A percentile compares a stretch with the other conserved stretches of the same genome.
Evolutionary conservation across 1,140 invertebrate genomes (phyloP).

Genomic region (Drosophila lowei): DNA sequence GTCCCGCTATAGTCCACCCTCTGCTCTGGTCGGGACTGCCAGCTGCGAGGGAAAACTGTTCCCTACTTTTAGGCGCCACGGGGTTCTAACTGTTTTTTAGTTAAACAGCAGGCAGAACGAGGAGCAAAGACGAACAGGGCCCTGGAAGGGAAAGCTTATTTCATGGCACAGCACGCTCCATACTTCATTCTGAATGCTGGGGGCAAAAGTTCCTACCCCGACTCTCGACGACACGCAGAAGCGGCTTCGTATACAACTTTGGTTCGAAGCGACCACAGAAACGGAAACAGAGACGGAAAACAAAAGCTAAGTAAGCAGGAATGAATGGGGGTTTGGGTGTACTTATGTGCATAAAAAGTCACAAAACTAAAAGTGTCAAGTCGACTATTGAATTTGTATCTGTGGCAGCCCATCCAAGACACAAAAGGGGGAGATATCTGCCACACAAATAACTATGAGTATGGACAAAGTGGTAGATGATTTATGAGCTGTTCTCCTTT

Average conservation of each 20-base stretch:
- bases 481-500: constrained; percentile 62
- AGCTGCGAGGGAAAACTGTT: constrained; percentile 50
- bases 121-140: neutral
- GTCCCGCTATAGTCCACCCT: too few species aligned
- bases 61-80: constrained; percentile 51
- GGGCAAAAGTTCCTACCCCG: too few species aligned
- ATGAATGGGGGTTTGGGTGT: constrained; percentile 5
- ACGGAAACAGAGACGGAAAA: constrained; percentile 18
- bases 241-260: constrained; percentile 62
- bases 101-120: constrained; percentile 13
- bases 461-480: constrained; percentile 37
- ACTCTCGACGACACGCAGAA: constrained; percentile 26
- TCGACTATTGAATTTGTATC: constrained; percentile 82
- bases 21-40: constrained; percentile 11
- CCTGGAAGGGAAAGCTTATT: constrained; percentile 58
- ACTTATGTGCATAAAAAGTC: constrained; percentile 61
- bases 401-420: constrained; percentile 35
- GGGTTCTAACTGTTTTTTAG: constrained; percentile 27
- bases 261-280: constrained; percentile 40
- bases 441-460: neutral
- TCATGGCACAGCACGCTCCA: constrained; percentile 65
- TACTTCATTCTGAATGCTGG: constrained; percentile 31
- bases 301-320: constrained; percentile 54
- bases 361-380: constrained; percentile 75
- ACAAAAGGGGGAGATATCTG: constrained; percentile 15